Evolutionary conservation across 1,140 invertebrate genomes (phyloP).

Genomic region (Drosophila nigrodunni): DNA sequence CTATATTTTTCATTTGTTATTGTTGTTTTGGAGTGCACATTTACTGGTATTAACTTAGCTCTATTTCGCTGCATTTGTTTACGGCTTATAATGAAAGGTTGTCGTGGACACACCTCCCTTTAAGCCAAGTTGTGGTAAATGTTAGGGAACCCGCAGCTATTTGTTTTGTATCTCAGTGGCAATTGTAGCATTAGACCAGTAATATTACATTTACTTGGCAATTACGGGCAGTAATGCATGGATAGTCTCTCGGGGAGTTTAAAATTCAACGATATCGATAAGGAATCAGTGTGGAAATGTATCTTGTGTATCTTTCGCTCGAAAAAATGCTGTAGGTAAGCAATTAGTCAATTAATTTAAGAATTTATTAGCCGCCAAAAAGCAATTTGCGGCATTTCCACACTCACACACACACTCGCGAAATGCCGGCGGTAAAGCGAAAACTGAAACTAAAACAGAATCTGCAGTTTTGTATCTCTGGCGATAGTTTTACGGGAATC

Average conservation of each 20-base stretch:
- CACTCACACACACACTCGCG: conserved; percentile 48
- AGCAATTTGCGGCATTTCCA: conserved; percentile 76
- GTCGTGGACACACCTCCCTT: conserved; percentile 26
- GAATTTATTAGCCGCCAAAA: conserved; percentile 83
- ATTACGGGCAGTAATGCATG: conserved; percentile 32
- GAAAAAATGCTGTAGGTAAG: conserved; percentile 64
- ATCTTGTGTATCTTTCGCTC: conserved; percentile 23
- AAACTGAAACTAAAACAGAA: conserved; percentile 30
- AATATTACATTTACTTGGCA: conserved; percentile 20
- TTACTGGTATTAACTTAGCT: conserved; percentile 27
- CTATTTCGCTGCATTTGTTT: conserved; percentile 32
- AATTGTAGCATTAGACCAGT: conserved; percentile 42
- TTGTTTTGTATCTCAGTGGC: conserved; percentile 28
- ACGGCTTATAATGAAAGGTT: conserved; percentile 42
- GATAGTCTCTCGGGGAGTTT: conserved; percentile 3
- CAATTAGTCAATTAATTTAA: conserved; percentile 83
- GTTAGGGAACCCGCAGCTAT: conserved; percentile 17
- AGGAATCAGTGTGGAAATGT: not conserved
- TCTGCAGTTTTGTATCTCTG: not conserved
- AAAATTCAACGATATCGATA: conserved; percentile 1
- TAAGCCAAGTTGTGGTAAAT: conserved; percentile 17
- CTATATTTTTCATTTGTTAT: conserved; percentile 18
- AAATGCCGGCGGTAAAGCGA: conserved; percentile 78
- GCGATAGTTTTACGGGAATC: conserved; percentile 7
- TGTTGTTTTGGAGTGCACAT: conserved; percentile 24